Base-by-base conservation (phyloP, 2,797 vertebrate genomes). In the Gila robusta region DNA sequence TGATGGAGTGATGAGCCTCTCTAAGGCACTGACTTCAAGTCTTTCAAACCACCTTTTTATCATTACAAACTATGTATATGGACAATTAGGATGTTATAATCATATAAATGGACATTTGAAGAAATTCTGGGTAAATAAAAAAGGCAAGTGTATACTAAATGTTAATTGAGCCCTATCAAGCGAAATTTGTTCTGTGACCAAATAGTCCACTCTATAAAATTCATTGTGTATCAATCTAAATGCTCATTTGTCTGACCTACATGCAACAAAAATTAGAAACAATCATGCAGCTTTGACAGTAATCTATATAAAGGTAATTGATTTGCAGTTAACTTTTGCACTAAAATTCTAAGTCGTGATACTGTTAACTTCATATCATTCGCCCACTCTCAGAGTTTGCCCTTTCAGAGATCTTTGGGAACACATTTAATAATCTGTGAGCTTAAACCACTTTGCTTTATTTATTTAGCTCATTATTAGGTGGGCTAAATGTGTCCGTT, bases 1-100 rank as follows among this genome's bases (percentile, higher is more conserved):
- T 82, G 41, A 82, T 44, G 79, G 83, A 82, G 37, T 19, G 44
- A 77, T 49, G 72, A 71, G 35, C 54, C 71, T 52, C 78, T 76
- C 19, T 2, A 77, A 79, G 26, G 21, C 82, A 39, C 21, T 64
- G 26, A 62, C 9, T 79, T 62, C 4, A 21, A 62, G 21, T 19
- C 59, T 44, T 52, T 79, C 47, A 86, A 66, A 73, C 32, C n/a
- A 54, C 2, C 6, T 54, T 41, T 49, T 81, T 37, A 54, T 26
- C n/a, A 73, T 81, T 69, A 56, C 23, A 12, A 71, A 56, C 28
- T 21, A n/a, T 28, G 14, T 19, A 52, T 66, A 8, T 12, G 11
- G 28, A 52, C 28, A 69, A 0, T 35, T 19, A 78, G 2, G 1
- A 78, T 9, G n/a, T 14, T 41, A 28, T 54, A 44, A 49, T 54